These are phyloP conservation scores for Papio anubis DNA, from an alignment of 2,113 vertebrate genomes.

Conservation along the genomic window DNA sequence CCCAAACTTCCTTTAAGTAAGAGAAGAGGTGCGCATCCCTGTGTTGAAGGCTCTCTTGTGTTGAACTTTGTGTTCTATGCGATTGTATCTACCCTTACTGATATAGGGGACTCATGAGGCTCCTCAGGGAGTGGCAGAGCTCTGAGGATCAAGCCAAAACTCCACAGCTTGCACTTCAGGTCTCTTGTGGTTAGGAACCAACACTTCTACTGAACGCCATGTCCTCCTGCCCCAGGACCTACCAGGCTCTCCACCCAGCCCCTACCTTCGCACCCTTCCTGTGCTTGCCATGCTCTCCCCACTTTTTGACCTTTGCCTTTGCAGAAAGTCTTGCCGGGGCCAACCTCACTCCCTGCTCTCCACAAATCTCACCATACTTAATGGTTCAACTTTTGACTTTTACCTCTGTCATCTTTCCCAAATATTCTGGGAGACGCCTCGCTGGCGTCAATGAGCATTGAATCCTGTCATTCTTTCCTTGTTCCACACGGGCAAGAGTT, in stretches of 20 bases:
- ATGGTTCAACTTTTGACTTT: not conserved
- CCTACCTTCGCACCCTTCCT: not conserved
- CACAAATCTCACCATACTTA: not conserved
- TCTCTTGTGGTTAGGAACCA: not conserved
- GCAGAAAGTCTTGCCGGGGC: not conserved
- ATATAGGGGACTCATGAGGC: not conserved
- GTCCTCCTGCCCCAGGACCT: not conserved
- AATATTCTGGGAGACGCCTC: not conserved
- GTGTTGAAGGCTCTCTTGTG: not conserved
- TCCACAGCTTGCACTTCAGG: not conserved
- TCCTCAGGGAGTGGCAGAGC: not conserved
- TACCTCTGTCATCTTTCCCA: not conserved
- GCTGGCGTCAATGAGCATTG: not conserved
- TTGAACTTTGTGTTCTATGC: not conserved
- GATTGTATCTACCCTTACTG: not conserved
- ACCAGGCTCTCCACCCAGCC: not conserved
- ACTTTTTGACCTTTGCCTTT: not conserved
- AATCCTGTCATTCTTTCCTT: not conserved
- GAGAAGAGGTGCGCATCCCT: not conserved
- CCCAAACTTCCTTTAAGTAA: not conserved
- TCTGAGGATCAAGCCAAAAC: not conserved
- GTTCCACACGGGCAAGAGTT: not conserved
- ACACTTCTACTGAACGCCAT: not conserved
- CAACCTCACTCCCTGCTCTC: not conserved
- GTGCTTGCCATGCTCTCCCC: not conserved